Conservation (phyloP, 2,113 vertebrate species). For the Chascanopsetta lugubris region DNA sequence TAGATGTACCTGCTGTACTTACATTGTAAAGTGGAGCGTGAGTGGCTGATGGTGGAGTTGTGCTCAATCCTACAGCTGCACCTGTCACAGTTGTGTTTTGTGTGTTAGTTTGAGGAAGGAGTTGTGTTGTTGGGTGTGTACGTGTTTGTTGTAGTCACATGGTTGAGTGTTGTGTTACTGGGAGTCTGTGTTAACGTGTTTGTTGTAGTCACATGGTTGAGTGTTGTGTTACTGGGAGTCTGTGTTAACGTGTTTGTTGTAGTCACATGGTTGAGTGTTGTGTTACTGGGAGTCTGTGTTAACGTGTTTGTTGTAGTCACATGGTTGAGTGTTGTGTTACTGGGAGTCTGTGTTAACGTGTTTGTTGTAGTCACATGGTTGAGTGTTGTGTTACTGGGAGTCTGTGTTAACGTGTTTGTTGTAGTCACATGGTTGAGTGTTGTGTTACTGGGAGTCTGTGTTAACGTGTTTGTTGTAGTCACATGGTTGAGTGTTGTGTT, state of each 20-base stretch:
- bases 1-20: neutral
- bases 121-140: slow-evolving; percentile 16
- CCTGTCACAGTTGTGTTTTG: neutral
- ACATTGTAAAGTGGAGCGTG: neutral
- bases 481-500: neutral
- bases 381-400: too few species aligned
- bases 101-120: neutral
- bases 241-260: too few species aligned
- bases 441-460: neutral
- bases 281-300: too few species aligned
- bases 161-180: neutral
- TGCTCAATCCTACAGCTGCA: neutral
- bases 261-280: too few species aligned
- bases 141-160: neutral
- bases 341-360: too few species aligned
- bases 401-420: too few species aligned
- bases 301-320: too few species aligned
- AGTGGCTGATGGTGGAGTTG: neutral
- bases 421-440: neutral
- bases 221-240: too few species aligned
- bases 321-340: too few species aligned
- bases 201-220: too few species aligned
- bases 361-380: too few species aligned
- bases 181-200: neutral
- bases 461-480: neutral